Evolutionary conservation across 2,797 vertebrate genomes (phyloP).

Genomic region (Leptoclinus maculatus): DNA sequence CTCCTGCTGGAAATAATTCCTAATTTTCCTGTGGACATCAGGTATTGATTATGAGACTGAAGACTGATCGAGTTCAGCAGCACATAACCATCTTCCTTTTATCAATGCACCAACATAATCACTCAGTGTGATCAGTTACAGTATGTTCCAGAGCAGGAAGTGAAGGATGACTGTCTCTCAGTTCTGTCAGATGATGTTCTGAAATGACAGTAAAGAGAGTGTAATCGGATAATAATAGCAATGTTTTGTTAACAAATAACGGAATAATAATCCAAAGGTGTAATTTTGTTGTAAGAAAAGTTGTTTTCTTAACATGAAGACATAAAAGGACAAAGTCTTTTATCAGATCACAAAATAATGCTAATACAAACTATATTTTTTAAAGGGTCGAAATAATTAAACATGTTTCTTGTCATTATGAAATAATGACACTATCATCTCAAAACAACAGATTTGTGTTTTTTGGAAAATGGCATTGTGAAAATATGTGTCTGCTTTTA

Average conservation of each 20-base stretch:
- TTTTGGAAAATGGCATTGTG: not conserved
- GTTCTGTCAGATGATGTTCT: not conserved
- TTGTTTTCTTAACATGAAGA: not conserved
- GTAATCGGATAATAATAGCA: not conserved
- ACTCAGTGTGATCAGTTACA: conserved; percentile 4
- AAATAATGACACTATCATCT: not conserved
- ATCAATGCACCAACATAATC: conserved; percentile 11
- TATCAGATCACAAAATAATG: not conserved
- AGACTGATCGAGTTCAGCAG: conserved; percentile 21
- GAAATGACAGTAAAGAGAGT: not conserved
- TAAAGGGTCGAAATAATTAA: not conserved
- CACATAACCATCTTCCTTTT: not conserved
- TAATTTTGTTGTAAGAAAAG: not conserved
- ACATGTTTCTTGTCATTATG: not conserved
- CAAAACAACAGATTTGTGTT: not conserved
- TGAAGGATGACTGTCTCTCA: conserved; percentile 3
- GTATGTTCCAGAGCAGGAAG: not conserved
- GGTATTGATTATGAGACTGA: conserved; percentile 39
- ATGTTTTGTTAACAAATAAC: not conserved
- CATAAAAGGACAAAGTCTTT: not conserved
- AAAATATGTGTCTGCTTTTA: not conserved
- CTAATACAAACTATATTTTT: not conserved
- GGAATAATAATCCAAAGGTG: not conserved
- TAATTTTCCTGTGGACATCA: conserved; percentile 46
- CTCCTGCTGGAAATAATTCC: conserved; percentile 38